Evolutionary conservation across 2,888 invertebrate species (phyloP).

Genomic region (Caradrina clavipalpis): DNA sequence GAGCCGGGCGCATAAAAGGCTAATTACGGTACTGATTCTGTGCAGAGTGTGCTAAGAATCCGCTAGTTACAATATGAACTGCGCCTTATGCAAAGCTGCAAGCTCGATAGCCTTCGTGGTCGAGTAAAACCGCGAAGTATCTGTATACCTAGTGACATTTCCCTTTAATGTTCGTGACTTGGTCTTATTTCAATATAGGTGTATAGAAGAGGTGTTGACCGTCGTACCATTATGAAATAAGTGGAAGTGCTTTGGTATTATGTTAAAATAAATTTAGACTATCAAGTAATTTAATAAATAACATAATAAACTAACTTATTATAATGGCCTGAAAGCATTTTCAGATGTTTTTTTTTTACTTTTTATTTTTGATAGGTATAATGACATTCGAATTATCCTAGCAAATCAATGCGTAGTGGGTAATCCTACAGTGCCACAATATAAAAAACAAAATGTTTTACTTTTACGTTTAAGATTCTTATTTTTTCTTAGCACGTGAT

Average conservation of each 20-base stretch:
- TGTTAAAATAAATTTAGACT: neutral
- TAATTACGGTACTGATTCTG: no score
- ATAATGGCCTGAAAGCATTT: neutral
- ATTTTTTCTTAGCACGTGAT: neutral
- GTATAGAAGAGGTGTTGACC: neutral
- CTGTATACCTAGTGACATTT: constrained; percentile 26
- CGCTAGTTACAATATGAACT: neutral
- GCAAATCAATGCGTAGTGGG: no score
- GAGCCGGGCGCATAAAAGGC: no score
- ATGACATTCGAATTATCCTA: neutral
- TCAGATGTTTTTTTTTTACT: neutral
- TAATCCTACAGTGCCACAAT: no score
- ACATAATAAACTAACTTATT: neutral
- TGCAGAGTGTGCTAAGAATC: neutral
- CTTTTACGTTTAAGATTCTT: neutral
- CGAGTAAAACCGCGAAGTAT: constrained; percentile 21
- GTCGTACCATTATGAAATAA: neutral
- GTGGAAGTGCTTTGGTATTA: neutral
- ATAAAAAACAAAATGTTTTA: neutral
- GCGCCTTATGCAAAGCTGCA: constrained; percentile 11
- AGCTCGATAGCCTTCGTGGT: constrained; percentile 23
- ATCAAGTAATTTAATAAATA: no score
- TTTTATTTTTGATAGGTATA: neutral
- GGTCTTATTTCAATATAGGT: neutral
- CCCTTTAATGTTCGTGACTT: constrained; percentile 22